These are phyloP conservation scores for Dicyrtoma fusca DNA, from an alignment of 2,888 invertebrate genomes.

Conservation along the genomic window DNA sequence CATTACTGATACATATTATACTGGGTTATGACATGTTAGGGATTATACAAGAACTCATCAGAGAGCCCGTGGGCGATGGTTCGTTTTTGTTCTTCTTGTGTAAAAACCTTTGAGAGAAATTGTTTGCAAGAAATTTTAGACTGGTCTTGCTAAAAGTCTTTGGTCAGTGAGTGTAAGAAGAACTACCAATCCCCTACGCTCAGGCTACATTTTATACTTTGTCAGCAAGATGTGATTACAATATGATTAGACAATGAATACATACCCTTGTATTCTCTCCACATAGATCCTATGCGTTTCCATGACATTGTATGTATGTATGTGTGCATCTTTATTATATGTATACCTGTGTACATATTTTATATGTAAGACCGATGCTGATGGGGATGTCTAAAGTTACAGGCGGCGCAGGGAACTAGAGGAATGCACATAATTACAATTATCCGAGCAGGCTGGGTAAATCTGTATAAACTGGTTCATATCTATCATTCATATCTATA, in stretches of 20 bases:
- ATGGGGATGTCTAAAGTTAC: neutral
- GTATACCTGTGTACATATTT: too few relatives aligned
- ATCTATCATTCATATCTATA: neutral
- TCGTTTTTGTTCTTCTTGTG: neutral
- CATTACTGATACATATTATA: too few relatives aligned
- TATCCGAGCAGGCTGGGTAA: neutral
- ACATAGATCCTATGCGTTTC: too few relatives aligned
- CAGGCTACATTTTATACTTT: neutral
- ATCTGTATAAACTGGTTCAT: neutral
- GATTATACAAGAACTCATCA: neutral
- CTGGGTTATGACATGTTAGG: too few relatives aligned
- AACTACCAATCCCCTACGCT: too few relatives aligned
- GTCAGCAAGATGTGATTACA: constrained; percentile 11
- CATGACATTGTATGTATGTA: too few relatives aligned
- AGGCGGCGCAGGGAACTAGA: too few relatives aligned
- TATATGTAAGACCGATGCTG: neutral
- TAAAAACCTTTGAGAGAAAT: too few relatives aligned
- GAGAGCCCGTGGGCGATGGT: neutral
- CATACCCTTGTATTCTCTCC: too few relatives aligned
- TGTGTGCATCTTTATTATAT: too few relatives aligned
- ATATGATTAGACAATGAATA: constrained; percentile 1
- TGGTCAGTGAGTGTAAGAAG: neutral
- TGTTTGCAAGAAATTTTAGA: too few relatives aligned
- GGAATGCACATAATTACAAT: too few relatives aligned
- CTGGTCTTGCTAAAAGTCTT: neutral